Conservation (phyloP, 2,888 invertebrate species). For the Bellardia pandia region DNA sequence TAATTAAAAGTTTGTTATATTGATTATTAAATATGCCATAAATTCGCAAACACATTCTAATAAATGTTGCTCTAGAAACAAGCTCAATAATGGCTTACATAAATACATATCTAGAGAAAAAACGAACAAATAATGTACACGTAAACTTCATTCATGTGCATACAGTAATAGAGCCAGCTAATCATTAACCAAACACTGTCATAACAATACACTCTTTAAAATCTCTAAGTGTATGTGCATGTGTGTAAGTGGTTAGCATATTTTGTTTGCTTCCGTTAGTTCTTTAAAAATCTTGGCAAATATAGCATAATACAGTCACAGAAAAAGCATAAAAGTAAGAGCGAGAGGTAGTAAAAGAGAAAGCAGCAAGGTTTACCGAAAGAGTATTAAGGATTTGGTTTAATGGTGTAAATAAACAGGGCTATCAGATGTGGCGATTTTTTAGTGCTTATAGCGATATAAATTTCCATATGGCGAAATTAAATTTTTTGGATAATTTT, state of each 20-base stretch:
- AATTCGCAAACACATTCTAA: background rate
- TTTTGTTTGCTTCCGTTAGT: slow-evolving; percentile 27
- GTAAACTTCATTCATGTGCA: background rate
- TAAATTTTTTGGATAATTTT: too few relatives aligned
- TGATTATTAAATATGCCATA: background rate
- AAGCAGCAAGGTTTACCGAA: slow-evolving; percentile 20
- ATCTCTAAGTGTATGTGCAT: background rate
- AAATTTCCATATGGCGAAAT: too few relatives aligned
- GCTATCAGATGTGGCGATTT: too few relatives aligned
- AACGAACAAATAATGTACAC: background rate
- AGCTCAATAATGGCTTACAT: too few relatives aligned
- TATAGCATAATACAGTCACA: background rate
- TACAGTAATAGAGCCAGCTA: background rate
- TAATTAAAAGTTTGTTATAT: background rate
- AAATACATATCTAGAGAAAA: too few relatives aligned
- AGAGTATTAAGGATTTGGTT: slow-evolving; percentile 38
- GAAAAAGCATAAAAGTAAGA: background rate
- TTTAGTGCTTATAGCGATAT: too few relatives aligned
- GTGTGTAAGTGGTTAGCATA: background rate
- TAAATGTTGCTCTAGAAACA: background rate
- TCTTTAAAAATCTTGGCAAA: slow-evolving; percentile 19
- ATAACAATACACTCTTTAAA: slow-evolving; percentile 16
- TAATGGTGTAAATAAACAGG: background rate
- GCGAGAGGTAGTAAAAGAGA: background rate
- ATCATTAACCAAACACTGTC: background rate